Evolutionary conservation across 1,140 invertebrate genomes (phyloP).

Genomic region (Pogonomyrmex barbatus): DNA sequence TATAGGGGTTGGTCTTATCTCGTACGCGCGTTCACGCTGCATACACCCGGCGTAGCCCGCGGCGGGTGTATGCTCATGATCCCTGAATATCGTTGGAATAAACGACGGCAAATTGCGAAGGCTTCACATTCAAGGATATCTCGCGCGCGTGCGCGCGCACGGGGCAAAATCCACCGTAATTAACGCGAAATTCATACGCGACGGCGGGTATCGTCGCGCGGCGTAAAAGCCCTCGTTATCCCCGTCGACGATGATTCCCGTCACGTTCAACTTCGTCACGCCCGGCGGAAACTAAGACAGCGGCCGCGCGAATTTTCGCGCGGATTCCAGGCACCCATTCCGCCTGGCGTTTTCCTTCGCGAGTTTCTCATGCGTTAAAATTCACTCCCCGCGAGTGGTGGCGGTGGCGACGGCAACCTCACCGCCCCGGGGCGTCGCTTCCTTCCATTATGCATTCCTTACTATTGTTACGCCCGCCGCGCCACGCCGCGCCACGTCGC

Average conservation of each 20-base stretch:
- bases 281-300: conserved; percentile 35
- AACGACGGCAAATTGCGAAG: conserved; percentile 17
- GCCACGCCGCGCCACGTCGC: conserved; percentile 12
- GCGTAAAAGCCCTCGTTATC: conserved; percentile 57
- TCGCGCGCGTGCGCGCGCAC: not conserved
- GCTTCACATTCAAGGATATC: not conserved
- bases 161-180: conserved; percentile 43
- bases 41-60: no score
- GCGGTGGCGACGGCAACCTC: conserved; percentile 41
- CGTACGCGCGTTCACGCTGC: no score
- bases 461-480: conserved; percentile 50
- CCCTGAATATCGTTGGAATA: conserved; percentile 24
- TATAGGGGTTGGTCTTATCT: no score
- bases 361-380: conserved; percentile 51
- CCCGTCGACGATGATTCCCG: conserved; percentile 45
- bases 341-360: conserved; percentile 6
- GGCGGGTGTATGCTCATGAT: no score
- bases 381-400: conserved; percentile 44
- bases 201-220: conserved; percentile 29
- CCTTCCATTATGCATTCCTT: conserved; percentile 69
- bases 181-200: conserved; percentile 56
- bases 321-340: conserved; percentile 14
- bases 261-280: conserved; percentile 53
- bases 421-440: conserved; percentile 55
- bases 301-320: conserved; percentile 36